Percentiles rank a stretch among this genome's conserved stretches.
Conservation (phyloP, 1,140 invertebrate genomes). For the Psilanteris sp. region DNA sequence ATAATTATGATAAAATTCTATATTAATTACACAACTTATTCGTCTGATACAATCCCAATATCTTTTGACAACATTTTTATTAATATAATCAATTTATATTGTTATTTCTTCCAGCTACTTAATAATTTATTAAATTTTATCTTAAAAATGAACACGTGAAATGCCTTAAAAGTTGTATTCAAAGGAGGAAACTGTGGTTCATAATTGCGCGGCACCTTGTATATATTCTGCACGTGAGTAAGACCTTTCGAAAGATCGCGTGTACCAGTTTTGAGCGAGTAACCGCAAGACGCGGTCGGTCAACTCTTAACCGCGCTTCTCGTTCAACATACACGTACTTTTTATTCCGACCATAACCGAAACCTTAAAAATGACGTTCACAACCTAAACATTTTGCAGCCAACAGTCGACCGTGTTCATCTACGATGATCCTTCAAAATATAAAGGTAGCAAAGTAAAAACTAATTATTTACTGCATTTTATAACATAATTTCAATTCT, state of each 20-base stretch:
- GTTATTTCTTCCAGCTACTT: too few species aligned
- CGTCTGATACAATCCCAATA: too few species aligned
- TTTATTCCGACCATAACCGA: constrained; percentile 47
- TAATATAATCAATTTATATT: too few species aligned
- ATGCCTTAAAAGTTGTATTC: constrained; percentile 13
- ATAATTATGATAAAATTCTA: too few species aligned
- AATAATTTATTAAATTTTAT: too few species aligned
- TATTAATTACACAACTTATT: too few species aligned
- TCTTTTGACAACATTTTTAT: too few species aligned
- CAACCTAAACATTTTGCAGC: constrained; percentile 34
- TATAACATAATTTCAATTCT: too few species aligned
- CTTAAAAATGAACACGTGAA: constrained; percentile 5
- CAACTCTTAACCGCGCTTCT: constrained; percentile 50
- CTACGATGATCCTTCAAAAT: constrained; percentile 45
- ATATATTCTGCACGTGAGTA: constrained; percentile 41
- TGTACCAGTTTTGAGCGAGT: constrained; percentile 71
- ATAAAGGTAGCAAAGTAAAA: constrained; percentile 46
- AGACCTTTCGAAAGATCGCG: constrained; percentile 65
- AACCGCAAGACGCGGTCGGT: constrained; percentile 66
- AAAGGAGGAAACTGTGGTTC: constrained; percentile 39
- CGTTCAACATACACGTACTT: constrained; percentile 35
- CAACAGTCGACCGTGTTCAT: constrained; percentile 31
- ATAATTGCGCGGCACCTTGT: constrained; percentile 46
- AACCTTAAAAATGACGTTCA: constrained; percentile 48
- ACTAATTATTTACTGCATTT: too few species aligned